phyloP scores from a whole-genome alignment of 2,888 invertebrate genomes.

The Ecliptopera silaceata region DNA sequence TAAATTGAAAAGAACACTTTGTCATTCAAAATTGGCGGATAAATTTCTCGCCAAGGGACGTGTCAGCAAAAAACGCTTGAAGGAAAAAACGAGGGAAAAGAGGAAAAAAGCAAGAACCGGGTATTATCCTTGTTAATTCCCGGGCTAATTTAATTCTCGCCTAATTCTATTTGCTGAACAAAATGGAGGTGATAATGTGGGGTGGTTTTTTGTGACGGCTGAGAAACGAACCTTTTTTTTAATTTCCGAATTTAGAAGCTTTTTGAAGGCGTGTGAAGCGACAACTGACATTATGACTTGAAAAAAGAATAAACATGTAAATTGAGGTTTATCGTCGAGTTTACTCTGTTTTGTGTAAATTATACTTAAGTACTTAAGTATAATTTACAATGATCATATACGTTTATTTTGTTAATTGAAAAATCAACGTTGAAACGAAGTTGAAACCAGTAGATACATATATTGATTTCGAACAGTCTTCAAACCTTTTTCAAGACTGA shows the following conservation, averaged over 20 bases:
- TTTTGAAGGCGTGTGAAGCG: constrained; percentile 62
- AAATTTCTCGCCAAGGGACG: constrained; percentile 40
- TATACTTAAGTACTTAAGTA: too few relatives aligned
- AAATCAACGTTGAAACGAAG: too few relatives aligned
- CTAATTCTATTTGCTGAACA: constrained; percentile 81
- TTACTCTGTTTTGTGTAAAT: too few relatives aligned
- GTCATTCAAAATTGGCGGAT: constrained; percentile 36
- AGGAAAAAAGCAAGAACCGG: constrained; percentile 67
- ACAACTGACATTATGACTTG: constrained; percentile 40
- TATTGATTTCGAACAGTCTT: too few relatives aligned
- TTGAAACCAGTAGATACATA: too few relatives aligned
- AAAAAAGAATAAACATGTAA: constrained; percentile 10
- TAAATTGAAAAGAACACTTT: constrained; percentile 28
- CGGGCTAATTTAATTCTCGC: constrained; percentile 80
- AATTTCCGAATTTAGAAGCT: constrained; percentile 52
- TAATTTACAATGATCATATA: too few relatives aligned
- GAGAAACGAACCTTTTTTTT: constrained; percentile 59
- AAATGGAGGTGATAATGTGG: constrained; percentile 80
- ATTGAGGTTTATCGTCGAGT: too few relatives aligned
- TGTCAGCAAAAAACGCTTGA: constrained; percentile 46
- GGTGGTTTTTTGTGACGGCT: constrained; percentile 65
- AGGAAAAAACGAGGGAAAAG: constrained; percentile 65
- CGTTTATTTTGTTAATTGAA: too few relatives aligned
- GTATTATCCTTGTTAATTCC: constrained; percentile 82
- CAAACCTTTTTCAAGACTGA: too few relatives aligned